Evolutionary conservation across 2,113 vertebrate species (phyloP), one percentile per base, ranked within the genome.

Genomic region (Cyprinodon variegatus): DNA sequence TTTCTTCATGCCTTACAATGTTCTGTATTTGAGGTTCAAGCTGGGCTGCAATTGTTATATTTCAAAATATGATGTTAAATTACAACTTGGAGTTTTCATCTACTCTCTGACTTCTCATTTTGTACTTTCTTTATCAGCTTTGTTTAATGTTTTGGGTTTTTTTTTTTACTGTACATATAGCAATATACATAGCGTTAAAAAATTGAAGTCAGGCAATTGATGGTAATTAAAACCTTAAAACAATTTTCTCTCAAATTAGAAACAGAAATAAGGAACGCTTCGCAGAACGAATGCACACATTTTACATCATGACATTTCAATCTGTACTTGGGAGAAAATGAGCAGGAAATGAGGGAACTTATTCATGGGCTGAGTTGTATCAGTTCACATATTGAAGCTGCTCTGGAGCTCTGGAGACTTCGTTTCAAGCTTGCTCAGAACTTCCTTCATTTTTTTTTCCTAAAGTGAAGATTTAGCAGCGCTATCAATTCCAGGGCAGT

Each of bases 341-440:
- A 85, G 74, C 46, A 78, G 70, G 61, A 87, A 86, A 83, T 81
- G 62, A 85, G 68, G 76, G 76, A 83, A 75, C 50, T 60, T 61
- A 79, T 74, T 77, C 82, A 85, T 89, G 72, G 85, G 78, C 85
- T 80, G 65, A 78, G 84, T 84, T 83, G 73, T 86, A 89, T 83
- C 77, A 86, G 75, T 78, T 70, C 74, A 67, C 60, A 74, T 73
- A 81, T 83, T 43, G 40, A 71, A 91, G 88, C 78, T 20, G 17
- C 66, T 86, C 81, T 79, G 17, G 50, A 53, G 17, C 50, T 20
- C 70, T 80, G 17, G 57, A 79, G 80, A 77, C 82, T 4, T 46
- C 73, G 85, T 89, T 85, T 73, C 76, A 83, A 88, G 85, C 82
- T 88, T 70, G 59, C 62, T 83, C 70, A 80, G 79, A 87, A 85